Percentiles rank a stretch among this genome's conserved stretches.
These are phyloP conservation scores for Syrphus vitripennis DNA, from an alignment of 2,888 invertebrate genomes.

Conservation along the genomic window DNA sequence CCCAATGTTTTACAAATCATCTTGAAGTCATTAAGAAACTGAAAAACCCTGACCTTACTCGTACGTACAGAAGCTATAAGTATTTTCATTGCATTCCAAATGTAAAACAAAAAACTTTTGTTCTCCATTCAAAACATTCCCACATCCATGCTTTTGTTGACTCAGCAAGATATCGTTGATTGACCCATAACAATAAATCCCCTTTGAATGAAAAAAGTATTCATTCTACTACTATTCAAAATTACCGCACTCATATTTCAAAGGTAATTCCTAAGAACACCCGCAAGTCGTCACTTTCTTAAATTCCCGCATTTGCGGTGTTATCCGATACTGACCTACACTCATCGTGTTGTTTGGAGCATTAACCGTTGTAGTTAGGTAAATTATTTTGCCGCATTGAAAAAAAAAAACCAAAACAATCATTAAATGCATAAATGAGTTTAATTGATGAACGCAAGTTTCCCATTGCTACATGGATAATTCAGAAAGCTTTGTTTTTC, in stretches of 20 bases:
- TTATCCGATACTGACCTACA: conserved; percentile 15
- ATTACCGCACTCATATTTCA: not conserved
- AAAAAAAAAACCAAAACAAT: not conserved
- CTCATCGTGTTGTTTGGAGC: not conserved
- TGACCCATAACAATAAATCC: not conserved
- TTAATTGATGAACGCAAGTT: not conserved
- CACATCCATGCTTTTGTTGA: not conserved
- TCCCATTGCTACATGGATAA: not conserved
- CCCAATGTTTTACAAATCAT: too few relatives aligned
- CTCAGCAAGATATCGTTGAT: not conserved
- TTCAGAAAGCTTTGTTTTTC: not conserved
- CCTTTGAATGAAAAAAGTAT: not conserved
- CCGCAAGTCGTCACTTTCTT: not conserved
- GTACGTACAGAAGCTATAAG: not conserved
- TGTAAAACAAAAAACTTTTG: not conserved
- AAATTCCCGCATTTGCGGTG: not conserved
- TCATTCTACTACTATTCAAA: not conserved
- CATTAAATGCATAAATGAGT: not conserved
- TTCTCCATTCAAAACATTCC: not conserved
- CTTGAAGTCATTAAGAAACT: not conserved
- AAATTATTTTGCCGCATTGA: not conserved
- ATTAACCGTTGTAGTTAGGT: not conserved
- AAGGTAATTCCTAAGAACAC: conserved; percentile 8
- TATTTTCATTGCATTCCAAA: not conserved
- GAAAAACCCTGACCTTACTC: not conserved